Conservation (phyloP, 2,797 vertebrate genomes). For the Arctocebus calabarensis region DNA sequence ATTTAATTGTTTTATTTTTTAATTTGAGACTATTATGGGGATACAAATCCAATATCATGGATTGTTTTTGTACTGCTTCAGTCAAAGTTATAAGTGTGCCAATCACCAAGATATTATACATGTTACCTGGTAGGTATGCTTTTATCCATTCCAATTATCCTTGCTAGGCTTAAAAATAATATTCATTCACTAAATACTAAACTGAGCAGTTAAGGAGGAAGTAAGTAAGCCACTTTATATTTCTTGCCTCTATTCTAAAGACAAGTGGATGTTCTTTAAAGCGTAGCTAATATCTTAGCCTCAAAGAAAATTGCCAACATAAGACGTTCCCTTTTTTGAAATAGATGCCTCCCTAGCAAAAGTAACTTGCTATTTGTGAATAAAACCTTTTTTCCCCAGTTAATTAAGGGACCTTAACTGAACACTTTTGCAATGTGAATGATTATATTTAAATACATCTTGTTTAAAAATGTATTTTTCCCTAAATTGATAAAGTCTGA, state of each 20-base stretch:
- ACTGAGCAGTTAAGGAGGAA: neutral
- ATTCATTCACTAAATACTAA: neutral
- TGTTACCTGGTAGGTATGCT: no score
- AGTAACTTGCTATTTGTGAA: neutral
- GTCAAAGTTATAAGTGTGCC: no score
- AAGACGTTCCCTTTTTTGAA: neutral
- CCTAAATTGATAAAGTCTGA: neutral
- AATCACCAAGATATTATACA: no score
- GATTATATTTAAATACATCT: neutral
- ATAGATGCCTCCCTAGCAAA: neutral
- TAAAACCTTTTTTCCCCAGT: neutral
- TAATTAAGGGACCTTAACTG: neutral
- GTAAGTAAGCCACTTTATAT: neutral
- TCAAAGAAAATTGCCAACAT: constrained; percentile 25
- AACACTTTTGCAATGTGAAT: neutral
- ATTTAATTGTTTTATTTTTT: no score
- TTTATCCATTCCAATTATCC: neutral
- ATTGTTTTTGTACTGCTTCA: no score
- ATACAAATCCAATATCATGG: no score
- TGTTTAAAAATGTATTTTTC: neutral
- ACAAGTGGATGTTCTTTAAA: neutral
- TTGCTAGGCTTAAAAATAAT: neutral
- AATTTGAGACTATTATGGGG: no score
- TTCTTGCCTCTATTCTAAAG: neutral
- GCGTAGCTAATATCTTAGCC: neutral